Evolutionary conservation across 2,888 invertebrate species (phyloP), one percentile per base, ranked within the genome.

Genomic region (Pristionchus fissidentatus): DNA sequence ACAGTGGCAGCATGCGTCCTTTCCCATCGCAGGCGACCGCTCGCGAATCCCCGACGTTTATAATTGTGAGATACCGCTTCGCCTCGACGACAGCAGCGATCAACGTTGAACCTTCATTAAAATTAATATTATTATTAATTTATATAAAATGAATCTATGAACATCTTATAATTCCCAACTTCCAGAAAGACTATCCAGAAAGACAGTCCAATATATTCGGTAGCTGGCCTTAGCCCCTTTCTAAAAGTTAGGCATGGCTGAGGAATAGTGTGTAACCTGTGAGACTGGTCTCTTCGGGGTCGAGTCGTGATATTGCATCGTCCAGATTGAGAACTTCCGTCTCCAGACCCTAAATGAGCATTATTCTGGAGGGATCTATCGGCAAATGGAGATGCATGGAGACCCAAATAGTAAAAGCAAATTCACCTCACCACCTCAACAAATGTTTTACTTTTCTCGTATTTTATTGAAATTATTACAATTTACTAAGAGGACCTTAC

Each of bases 21-120:
- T 95, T 95, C 77, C 95, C 95, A 93, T 97, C 97, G 93, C 97
- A 97, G 0, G 97, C 87, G 7, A 90, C 97, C 43, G 97, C 98
- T 87, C 98, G 94, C 0, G 97, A 97, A 93, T 98, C 98, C 4
- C 98, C 98, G 38, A 98, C 97, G 94, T 98, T 98, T 22, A 97
- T 97, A 41, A 98, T 97, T 87, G 96, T 95, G 86, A 98, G 93
- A 90, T 95, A 87, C 32, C 87, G 95, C 89, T 95, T 95, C 93
- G 96, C 95, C 93, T 97, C 96, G 88, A 97, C 94, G 26, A 97
- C 93, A 43, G 97, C 97, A 89, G 97, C 95, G 70, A 98, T 93
- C 3, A 97, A 97, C 41, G 98, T 98, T 35, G 97, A 97, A 26
- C 98, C 97, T 92, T 95, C n/a, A 13, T 7, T 13, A 29, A 41